A percentile compares a stretch with the other conserved stretches of the same genome.
phyloP scores from a whole-genome alignment of 2,888 invertebrate genomes.

The Mystacides longicornis region DNA sequence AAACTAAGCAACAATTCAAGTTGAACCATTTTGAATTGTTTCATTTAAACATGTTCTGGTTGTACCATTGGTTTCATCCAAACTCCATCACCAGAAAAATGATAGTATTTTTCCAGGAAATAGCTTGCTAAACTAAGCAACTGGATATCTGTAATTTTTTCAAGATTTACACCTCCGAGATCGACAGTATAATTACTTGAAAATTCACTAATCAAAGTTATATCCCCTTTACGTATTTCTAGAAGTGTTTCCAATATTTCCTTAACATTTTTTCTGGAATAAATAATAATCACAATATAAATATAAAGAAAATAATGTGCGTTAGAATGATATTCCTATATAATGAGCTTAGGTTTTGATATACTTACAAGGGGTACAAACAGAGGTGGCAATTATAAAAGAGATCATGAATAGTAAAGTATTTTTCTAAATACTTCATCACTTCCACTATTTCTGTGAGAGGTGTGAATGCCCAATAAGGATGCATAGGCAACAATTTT shows the following conservation, averaged over 20 bases:
- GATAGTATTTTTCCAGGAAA: slow-evolving; percentile 61
- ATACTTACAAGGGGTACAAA: slow-evolving; percentile 60
- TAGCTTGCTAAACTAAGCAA: slow-evolving; percentile 61
- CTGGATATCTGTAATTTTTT: slow-evolving; percentile 41
- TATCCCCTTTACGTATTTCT: background rate
- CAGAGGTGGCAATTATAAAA: slow-evolving; percentile 54
- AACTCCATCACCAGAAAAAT: slow-evolving; percentile 70
- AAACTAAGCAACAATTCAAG: background rate
- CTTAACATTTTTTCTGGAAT: slow-evolving; percentile 18
- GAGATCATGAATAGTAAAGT: slow-evolving; percentile 50
- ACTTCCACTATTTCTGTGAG: background rate
- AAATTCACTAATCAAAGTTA: background rate
- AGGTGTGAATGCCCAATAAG: background rate
- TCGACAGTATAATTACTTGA: background rate
- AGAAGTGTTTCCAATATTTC: slow-evolving; percentile 3
- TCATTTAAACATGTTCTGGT: background rate
- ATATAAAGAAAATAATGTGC: too few relatives aligned
- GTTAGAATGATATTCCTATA: background rate
- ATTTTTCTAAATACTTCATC: slow-evolving; percentile 8
- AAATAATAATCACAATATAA: slow-evolving; percentile 15
- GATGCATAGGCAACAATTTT: background rate
- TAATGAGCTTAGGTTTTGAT: background rate
- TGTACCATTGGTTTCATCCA: slow-evolving; percentile 38
- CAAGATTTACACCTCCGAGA: slow-evolving; percentile 28
- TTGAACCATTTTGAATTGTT: background rate